Evolutionary conservation across 2,888 invertebrate genomes (phyloP), one percentile per base, ranked within the genome.

Genomic region (Hanleya hanleyi): DNA sequence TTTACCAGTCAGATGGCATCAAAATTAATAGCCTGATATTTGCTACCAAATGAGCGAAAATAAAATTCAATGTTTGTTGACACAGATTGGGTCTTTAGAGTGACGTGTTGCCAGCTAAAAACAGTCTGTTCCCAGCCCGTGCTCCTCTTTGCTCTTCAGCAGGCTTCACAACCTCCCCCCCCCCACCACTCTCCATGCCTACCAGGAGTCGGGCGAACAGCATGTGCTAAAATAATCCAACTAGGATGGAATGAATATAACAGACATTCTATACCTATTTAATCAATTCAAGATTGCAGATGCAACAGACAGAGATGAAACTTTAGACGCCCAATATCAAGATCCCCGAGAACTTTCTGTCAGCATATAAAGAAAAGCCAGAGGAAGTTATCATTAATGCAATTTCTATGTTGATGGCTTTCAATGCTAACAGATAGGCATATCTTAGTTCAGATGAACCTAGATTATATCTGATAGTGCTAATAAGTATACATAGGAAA

Each of bases 251-350:
- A 57, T 57, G 22, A 57, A 22, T 26, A 29, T 57, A 57, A 26
- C 57, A 57, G 18, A 57, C 32, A 57, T 4, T 12, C 41, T 12
- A 57, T 32, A 57, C 57, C 5, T 1, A 32, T 57, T 57, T 57
- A 57, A 57, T 57, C 29, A 57, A 57, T 57, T 57, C 57, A 57
- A 57, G 15, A 57, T 57, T 57, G 32, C 29, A 57, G 12, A 29
- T 22, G 29, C 57, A 1, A 57, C 32, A 57, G 22, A 32, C 29
- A 22, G 22, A 15, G 22, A 57, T 57, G 57, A 26, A 57, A 57
- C 29, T 29, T 22, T 22, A 57, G 18, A 29, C 26, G 22, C 3
- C 2, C 22, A 4, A 57, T 57, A 57, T 57, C 57, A 57, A 32
- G 12, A 26, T 26, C 15, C 26, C 26, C 32, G n/a, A 57, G 2